Base-by-base conservation (phyloP, 2,888 invertebrate genomes). In the Willowsia nigromaculata region DNA sequence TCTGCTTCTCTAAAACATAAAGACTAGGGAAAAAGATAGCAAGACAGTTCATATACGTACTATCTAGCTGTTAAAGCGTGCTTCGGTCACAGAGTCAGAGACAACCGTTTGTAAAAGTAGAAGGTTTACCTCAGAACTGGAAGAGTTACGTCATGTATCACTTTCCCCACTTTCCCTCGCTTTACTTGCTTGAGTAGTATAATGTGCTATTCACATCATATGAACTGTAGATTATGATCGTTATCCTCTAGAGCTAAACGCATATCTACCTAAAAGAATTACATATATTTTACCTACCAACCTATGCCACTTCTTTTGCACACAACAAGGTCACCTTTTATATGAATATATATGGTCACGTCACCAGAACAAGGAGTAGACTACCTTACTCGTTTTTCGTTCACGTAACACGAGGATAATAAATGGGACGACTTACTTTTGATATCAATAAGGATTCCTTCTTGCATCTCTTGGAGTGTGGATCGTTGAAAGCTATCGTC, bases 401-500 rank as follows among this genome's bases (percentile, higher is more conserved):
- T n/a, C 33, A 30, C 56, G 56, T 33, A 33, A 53, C n/a, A n/a
- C 15, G 37, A 18, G n/a, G 27, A 33, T 33, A 53, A 78, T 78
- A 50, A 68, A 50, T 78, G 43, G 25, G 18, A 62, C n/a, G 43
- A 90, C 93, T 93, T 92, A 94, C 94, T 94, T 92, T 93, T 94
- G 86, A 94, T 93, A 37, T 93, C 93, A 47, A 94, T 93, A 40
- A 93, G 93, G 71, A 94, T 93, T 22, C 93, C 93, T 85, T 94
- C 94, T 90, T 94, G 94, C 93, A 94, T 94, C 89, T 93, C 93
- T 91, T 94, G 94, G 59, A 94, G 92, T 6, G 93, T 93, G 1
- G 94, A 94, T 33, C 93, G 92, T 85, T 93, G 93, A 89, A 93
- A 93, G 83, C 93, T 93, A 89, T 94, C 94, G 89, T 94, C 94